Evolutionary conservation across 2,113 vertebrate genomes (phyloP).

Genomic region (Argyrosomus japonicus): DNA sequence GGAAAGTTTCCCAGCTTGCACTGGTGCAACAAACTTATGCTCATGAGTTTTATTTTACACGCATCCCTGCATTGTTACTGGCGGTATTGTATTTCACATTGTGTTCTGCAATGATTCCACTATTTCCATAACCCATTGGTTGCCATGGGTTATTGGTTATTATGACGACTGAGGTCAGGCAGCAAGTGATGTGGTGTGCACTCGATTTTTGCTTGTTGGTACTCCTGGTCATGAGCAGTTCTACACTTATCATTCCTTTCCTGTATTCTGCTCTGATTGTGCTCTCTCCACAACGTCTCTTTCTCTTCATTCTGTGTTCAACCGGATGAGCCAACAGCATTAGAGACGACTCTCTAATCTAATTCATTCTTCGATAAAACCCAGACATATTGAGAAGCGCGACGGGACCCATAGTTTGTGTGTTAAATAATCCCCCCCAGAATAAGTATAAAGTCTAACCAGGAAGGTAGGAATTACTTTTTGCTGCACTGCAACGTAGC

Average conservation of each 20-base stretch:
- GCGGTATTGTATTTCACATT: neutral
- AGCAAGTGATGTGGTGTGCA: neutral
- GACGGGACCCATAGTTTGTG: neutral
- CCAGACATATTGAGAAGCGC: neutral
- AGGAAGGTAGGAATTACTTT: neutral
- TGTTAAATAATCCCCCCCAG: neutral
- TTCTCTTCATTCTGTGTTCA: neutral
- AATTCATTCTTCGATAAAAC: constrained; percentile 9
- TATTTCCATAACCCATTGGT: neutral
- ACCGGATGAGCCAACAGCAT: neutral
- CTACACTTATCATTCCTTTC: neutral
- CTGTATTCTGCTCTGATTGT: neutral
- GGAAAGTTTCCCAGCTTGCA: neutral
- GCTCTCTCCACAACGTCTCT: neutral
- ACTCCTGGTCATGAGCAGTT: neutral
- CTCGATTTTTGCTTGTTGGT: neutral
- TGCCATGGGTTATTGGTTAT: neutral
- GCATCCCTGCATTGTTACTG: neutral
- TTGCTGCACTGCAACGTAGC: too few species aligned
- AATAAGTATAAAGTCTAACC: neutral
- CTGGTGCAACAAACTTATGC: neutral
- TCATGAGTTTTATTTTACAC: neutral
- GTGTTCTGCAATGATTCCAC: neutral
- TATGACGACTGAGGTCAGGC: neutral
- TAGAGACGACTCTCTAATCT: neutral